Conservation (phyloP, 2,888 invertebrate species). For the Dasypogon diadema region DNA sequence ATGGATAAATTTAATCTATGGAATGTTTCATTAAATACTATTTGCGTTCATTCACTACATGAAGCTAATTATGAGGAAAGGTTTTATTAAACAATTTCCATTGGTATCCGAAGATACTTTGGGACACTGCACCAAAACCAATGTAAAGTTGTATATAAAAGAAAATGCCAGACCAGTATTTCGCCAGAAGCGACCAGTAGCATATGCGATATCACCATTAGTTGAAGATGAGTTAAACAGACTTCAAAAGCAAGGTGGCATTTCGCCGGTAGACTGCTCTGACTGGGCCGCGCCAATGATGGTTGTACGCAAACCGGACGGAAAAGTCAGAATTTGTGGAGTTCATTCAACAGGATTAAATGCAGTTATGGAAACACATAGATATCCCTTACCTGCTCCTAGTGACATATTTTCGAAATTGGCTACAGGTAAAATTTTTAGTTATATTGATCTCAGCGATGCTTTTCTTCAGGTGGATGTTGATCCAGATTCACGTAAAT, state of each 20-base stretch:
- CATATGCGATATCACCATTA: constrained; percentile 55
- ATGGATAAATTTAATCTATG: constrained; percentile 53
- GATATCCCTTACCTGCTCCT: constrained; percentile 56
- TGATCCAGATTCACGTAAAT: constrained; percentile 55
- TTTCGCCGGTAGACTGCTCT: constrained; percentile 56
- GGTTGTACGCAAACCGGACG: constrained; percentile 55
- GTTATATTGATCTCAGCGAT: constrained; percentile 56
- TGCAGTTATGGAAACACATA: constrained; percentile 55
- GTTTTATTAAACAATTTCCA: constrained; percentile 45
- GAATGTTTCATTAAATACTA: constrained; percentile 52
- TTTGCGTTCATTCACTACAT: constrained; percentile 40
- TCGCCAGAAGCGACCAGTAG: constrained; percentile 57
- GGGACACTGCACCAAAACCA: constrained; percentile 55
- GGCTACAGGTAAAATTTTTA: constrained; percentile 52
- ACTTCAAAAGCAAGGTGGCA: constrained; percentile 53
- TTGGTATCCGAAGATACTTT: constrained; percentile 53
- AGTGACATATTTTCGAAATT: constrained; percentile 56
- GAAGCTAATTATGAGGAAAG: not conserved
- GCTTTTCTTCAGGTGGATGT: constrained; percentile 58
- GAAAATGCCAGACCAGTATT: constrained; percentile 56
- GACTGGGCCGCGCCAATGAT: constrained; percentile 58
- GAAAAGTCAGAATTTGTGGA: constrained; percentile 56
- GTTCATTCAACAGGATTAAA: constrained; percentile 58
- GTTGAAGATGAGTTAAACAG: constrained; percentile 55
- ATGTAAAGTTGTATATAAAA: constrained; percentile 55